Evolutionary conservation across 2,113 vertebrate genomes (phyloP).

Genomic region (Cinclus mexicanus): DNA sequence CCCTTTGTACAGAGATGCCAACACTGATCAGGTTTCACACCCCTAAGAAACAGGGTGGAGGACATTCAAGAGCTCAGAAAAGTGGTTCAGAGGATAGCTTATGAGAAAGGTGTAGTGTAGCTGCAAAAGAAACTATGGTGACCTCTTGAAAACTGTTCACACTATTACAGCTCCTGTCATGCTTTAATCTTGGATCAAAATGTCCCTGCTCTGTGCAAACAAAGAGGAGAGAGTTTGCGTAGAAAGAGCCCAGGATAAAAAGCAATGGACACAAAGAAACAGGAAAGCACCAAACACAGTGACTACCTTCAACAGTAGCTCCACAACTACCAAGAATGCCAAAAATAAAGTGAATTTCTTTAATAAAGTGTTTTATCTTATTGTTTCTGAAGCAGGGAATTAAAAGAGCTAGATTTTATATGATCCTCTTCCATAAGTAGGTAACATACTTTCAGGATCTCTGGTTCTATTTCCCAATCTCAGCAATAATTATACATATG

Average conservation of each 20-base stretch:
- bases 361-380: neutral
- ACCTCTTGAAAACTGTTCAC: neutral
- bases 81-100: neutral
- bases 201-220: neutral
- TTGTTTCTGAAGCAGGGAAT: neutral
- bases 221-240: neutral
- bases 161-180: neutral
- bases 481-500: neutral
- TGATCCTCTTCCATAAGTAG: neutral
- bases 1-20: conserved; percentile 3
- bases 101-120: neutral
- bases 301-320: neutral
- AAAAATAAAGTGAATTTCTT: neutral
- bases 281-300: neutral
- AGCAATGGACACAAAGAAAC: neutral
- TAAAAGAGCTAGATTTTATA: neutral
- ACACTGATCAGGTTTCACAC: neutral
- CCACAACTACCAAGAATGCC: neutral
- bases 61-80: conserved; percentile 6
- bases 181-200: neutral
- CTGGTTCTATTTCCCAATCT: neutral
- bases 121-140: neutral
- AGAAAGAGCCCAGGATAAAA: neutral
- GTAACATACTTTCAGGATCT: neutral
- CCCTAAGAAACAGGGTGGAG: neutral